These are phyloP conservation scores for Probaryconus sp. DNA, from an alignment of 1,140 invertebrate species.

Conservation along the genomic window DNA sequence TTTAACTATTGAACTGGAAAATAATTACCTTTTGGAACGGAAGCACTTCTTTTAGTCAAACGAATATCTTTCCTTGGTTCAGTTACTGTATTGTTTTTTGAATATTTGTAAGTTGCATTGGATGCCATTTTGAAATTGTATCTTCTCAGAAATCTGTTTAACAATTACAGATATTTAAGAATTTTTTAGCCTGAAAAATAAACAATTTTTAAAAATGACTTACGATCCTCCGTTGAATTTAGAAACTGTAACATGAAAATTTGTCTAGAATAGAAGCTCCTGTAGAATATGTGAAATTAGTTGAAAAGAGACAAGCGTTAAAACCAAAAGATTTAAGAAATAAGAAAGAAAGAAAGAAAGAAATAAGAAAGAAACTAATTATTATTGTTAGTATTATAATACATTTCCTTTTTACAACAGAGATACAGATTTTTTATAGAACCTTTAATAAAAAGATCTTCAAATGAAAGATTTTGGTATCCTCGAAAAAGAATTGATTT, in stretches of 20 bases:
- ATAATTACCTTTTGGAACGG: too few species aligned
- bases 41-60: too few species aligned
- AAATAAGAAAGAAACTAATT: slow-evolving; percentile 69
- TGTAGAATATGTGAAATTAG: slow-evolving; percentile 64
- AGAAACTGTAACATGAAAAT: slow-evolving; percentile 62
- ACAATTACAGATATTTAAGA: too few species aligned
- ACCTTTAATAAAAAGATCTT: slow-evolving; percentile 56
- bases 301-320: slow-evolving; percentile 48
- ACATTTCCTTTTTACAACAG: slow-evolving; percentile 4
- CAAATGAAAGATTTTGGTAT: slow-evolving; percentile 67
- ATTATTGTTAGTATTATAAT: slow-evolving; percentile 14
- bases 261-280: slow-evolving; percentile 37
- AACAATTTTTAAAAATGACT: slow-evolving; percentile 10
- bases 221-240: slow-evolving; percentile 22
- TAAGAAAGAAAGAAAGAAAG: slow-evolving; percentile 64
- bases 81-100: too few species aligned
- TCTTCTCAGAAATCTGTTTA: too few species aligned
- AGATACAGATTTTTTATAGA: slow-evolving; percentile 72
- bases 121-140: too few species aligned
- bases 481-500: slow-evolving; percentile 62
- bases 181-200: too few species aligned
- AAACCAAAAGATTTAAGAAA: slow-evolving; percentile 65
- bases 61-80: too few species aligned
- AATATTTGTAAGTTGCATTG: too few species aligned
- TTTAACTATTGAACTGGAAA: too few species aligned